A percentile compares a stretch with the other conserved stretches of the same genome.
Evolutionary conservation across 2,888 invertebrate species (phyloP).

Genomic region (Ennomos quercinarius): DNA sequence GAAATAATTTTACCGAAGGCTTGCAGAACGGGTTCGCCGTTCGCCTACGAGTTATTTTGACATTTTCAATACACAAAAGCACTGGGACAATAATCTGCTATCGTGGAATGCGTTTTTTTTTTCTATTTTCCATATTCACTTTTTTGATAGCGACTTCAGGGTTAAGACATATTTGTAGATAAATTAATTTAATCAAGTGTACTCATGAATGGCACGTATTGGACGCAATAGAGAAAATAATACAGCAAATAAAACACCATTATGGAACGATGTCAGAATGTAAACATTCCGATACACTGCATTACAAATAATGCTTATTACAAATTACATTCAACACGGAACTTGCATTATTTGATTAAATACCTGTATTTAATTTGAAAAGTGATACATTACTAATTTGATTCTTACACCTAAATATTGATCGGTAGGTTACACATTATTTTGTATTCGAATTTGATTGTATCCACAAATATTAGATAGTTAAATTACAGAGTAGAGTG

Average conservation of each 20-base stretch:
- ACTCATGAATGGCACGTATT: constrained; percentile 9
- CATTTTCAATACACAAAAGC: constrained; percentile 16
- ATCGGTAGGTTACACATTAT: constrained; percentile 33
- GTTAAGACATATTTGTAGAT: constrained; percentile 7
- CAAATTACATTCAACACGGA: constrained; percentile 6
- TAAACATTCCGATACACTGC: constrained; percentile 8
- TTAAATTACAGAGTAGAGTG: constrained; percentile 41
- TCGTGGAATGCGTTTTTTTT: constrained; percentile 24
- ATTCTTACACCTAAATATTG: constrained; percentile 39
- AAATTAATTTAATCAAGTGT: background rate
- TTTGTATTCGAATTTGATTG: constrained; percentile 33
- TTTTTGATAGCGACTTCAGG: constrained; percentile 28
- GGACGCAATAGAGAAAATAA: background rate
- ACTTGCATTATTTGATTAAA: constrained; percentile 22
- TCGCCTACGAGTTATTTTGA: background rate
- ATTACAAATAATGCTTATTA: constrained; percentile 6
- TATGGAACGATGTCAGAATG: background rate
- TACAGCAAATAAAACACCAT: constrained; percentile 1
- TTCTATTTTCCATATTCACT: constrained; percentile 4
- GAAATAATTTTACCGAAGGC: constrained; percentile 3
- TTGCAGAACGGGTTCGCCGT: background rate
- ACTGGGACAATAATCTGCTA: constrained; percentile 23
- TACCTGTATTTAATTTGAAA: constrained; percentile 35
- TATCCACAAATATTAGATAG: constrained; percentile 39
- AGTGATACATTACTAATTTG: constrained; percentile 23